A percentile compares a stretch with the other conserved stretches of the same genome.
phyloP scores from a whole-genome alignment of 2,797 vertebrate species.

The Coregonus suidteri region DNA sequence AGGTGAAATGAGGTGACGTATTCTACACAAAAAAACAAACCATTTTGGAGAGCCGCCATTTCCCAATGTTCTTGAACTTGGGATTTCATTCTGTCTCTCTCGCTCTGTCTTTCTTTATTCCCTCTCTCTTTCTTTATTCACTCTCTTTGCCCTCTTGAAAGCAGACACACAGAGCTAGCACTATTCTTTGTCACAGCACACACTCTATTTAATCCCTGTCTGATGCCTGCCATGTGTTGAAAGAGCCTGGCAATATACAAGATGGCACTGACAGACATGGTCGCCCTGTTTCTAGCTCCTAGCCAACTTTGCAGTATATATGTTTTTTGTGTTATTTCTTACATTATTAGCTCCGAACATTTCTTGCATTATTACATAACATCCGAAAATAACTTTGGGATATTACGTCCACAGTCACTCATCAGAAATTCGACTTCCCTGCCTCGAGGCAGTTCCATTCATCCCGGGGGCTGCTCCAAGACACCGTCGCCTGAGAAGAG shows the following conservation, averaged over 20 bases:
- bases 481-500: too few relatives aligned
- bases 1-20: too few relatives aligned
- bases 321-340: too few relatives aligned
- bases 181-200: constrained; percentile 13
- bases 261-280: neutral
- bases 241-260: neutral
- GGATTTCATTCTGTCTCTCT: neutral
- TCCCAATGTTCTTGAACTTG: too few relatives aligned
- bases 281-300: neutral
- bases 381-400: too few relatives aligned
- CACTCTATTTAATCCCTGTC: constrained; percentile 9
- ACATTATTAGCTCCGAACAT: neutral
- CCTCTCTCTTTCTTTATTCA: neutral
- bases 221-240: constrained; percentile 4
- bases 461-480: too few relatives aligned
- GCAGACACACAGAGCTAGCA: neutral
- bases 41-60: too few relatives aligned
- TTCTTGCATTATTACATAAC: neutral
- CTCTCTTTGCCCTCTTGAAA: neutral
- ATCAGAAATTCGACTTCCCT: too few relatives aligned
- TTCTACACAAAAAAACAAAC: too few relatives aligned
- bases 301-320: too few relatives aligned
- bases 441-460: too few relatives aligned
- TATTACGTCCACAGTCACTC: too few relatives aligned
- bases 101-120: neutral